Evolutionary conservation across 2,113 vertebrate genomes (phyloP), one percentile per base, ranked within the genome.

Genomic region (Leiothrix lutea): DNA sequence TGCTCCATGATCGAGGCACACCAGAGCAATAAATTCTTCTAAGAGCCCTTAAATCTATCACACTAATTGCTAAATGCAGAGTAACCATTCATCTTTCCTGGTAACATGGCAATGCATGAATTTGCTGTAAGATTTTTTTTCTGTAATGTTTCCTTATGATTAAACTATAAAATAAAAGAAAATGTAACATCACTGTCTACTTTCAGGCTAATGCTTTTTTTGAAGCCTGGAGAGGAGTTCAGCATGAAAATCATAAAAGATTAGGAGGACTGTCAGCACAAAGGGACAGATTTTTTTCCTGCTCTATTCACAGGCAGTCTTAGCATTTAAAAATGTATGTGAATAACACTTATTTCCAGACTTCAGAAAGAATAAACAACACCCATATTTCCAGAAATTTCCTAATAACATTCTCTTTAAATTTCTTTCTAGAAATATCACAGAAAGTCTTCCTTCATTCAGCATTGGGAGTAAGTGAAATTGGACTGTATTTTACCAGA

Each of bases 31-130:
- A 95, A 96, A 96, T 96, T 94, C 73, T 87, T 93, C 73, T 91
- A 95, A 97, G 80, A 93, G 92, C 85, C 36, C 77, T 97, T 94
- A 97, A 96, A 97, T 94, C 92, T 91, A 65, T 93, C 88, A 74
- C 77, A 45, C 58, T 64, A 94, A 95, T 71, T 83, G 57, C 65
- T 77, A 88, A 24, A 88, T 51, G 60, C 70, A 67, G 69, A 96
- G 77, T 44, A 82, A 48, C 54, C 50, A 65, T 38, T 70, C 28
- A 23, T 80, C 69, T 77, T 81, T 53, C 56, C 58, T 57, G 74
- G 62, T 93, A 91, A 66, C 72, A 64, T 5, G 28, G 40, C 57
- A 83, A 86, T 33, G 44, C 85, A 67, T 47, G 74, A 40, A 89
- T 88, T 72, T 90, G 58, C 50, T 62, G 17, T 48, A 57, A 81